Base-by-base conservation (phyloP, 2,888 invertebrate genomes). In the Hermaeophaga mercurialis region DNA sequence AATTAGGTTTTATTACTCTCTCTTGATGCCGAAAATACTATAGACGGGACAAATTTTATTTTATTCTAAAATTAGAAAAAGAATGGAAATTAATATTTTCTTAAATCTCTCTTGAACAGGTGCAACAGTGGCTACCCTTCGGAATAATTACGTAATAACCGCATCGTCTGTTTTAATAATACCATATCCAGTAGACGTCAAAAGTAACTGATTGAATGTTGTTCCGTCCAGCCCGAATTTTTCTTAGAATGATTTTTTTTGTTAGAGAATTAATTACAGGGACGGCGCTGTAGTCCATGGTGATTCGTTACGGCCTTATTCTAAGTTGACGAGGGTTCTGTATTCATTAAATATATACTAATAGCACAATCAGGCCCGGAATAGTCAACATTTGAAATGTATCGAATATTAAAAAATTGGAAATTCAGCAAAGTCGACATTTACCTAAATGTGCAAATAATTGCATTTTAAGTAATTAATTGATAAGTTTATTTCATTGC, bases 311-410 rank as follows among this genome's bases (percentile, higher is more conserved):
- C 43, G 56, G 48, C 39, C 41, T 39, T 19, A 43, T 38, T 18
- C 38, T 53, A 31, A 15, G 11, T 34, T 56, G 56, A 56, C 50
- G 56, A 56, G 56, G 56, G 56, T 57, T 52, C 19, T 14, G 12
- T 28, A 17, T 44, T 49, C 34, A 57, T 56, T 62, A 56, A 54
- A 67, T 67, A 64, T 61, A 62, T 66, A 65, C 65, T 64, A 67
- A 67, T 61, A 62, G 62, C 56, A 57, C 52, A 53, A 34, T 46
- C 46, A 34, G 46, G 46, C 12, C 11, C 18, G 45, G 45, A 45
- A 14, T 43, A 22, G 9, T n/a, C n/a, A n/a, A n/a, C n/a, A n/a
- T n/a, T n/a, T n/a, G n/a, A n/a, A n/a, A n/a, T n/a, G n/a, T n/a
- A n/a, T n/a, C n/a, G n/a, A n/a, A n/a, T n/a, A n/a, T n/a, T n/a